Evolutionary conservation across 2,888 invertebrate species (phyloP), one percentile per base, ranked within the genome.

Genomic region (Melolontha melolontha): DNA sequence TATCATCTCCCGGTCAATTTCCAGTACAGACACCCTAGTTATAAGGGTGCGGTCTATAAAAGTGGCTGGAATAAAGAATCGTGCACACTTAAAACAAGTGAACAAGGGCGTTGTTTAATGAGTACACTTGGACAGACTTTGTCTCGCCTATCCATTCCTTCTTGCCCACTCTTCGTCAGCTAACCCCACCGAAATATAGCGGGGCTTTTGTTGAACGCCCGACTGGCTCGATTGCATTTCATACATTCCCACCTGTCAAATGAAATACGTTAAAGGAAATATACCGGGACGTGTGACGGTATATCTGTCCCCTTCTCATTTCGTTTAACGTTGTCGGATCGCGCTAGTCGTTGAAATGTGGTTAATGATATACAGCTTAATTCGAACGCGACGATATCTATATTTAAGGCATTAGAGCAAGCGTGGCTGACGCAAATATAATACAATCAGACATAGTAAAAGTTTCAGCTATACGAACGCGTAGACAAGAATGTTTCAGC

Each of bases 81-180:
- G 34, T 34, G 34, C 34, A 34, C 34, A 1, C 34, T 34, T 6
- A 10, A 34, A 34, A 34, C 34, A 34, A 34, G 34, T 34, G 34
- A 34, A 34, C 34, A 34, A 34, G 34, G 34, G 29, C 51, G 51
- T 12, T 51, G 51, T 44, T 39, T 55, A 55, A 55, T 55, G 55
- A 55, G 55, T 55, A 39, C 55, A 55, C 55, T 55, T 41, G 14
- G 55, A 55, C 39, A 34, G 34, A 41, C 40, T 41, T 39, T 39
- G 40, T 39, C 55, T 55, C 34, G 55, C 55, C 17, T 50, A 27
- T 50, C 14, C 22, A 50, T 50, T 50, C 22, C 50, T 10, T 22
- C 50, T 14, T 34, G 34, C 34, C 50, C 27, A 8, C 50, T 27
- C 50, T 17, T 50, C 50, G 8, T 27, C 17, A n/a, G 2, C 50